These are phyloP conservation scores for Strigamia maritima DNA, from an alignment of 2,888 invertebrate species.

Conservation along the genomic window DNA sequence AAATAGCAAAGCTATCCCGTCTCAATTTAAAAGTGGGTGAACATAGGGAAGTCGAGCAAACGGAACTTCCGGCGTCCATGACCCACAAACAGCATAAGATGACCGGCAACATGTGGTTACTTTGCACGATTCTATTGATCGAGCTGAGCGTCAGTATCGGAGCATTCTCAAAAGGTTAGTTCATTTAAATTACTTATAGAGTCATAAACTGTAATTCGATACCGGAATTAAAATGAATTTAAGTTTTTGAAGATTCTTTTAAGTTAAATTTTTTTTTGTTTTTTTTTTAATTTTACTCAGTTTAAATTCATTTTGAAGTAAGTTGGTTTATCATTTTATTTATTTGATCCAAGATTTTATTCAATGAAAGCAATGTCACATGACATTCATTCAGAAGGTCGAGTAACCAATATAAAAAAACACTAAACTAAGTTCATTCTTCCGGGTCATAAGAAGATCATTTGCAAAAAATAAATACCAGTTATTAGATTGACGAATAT, in stretches of 20 bases:
- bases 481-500: neutral
- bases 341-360: no score
- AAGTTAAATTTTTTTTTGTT: no score
- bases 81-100: slow-evolving; percentile 5
- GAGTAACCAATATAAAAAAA: neutral
- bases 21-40: slow-evolving; percentile 20
- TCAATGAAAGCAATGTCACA: neutral
- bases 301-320: no score
- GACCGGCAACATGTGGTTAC: slow-evolving; percentile 3
- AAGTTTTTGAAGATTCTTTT: neutral
- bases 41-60: slow-evolving; percentile 12
- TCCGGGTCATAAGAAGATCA: neutral
- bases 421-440: neutral
- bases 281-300: no score
- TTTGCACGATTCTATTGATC: neutral
- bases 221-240: neutral
- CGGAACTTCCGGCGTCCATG: slow-evolving; percentile 11
- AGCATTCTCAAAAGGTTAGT: neutral
- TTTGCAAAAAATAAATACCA: neutral
- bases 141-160: neutral
- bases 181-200: neutral
- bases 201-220: no score
- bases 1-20: neutral
- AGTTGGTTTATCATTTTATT: neutral
- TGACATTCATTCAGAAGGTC: neutral